phyloP scores from a whole-genome alignment of 2,113 vertebrate genomes.

The Macrotus californicus region DNA sequence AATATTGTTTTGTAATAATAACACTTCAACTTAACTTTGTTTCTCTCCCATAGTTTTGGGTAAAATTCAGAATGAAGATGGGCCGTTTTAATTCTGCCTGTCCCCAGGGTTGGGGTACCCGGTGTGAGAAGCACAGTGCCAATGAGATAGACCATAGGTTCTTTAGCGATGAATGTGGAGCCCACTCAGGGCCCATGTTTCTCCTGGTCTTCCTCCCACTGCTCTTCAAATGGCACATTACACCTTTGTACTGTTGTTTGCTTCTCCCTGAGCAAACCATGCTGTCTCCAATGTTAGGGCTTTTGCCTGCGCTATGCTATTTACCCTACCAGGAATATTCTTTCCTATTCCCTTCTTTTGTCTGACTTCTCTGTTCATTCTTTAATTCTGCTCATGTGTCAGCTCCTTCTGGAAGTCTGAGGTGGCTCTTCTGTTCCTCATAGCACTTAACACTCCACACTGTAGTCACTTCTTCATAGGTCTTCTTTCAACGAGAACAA shows the following conservation, averaged over 20 bases:
- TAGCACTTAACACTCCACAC: not conserved
- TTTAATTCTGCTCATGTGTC: not conserved
- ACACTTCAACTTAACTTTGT: not conserved
- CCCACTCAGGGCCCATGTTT: not conserved
- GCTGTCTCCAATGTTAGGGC: not conserved
- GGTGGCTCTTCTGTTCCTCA: not conserved
- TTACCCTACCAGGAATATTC: not conserved
- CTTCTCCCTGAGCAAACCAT: not conserved
- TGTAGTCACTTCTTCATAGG: not conserved
- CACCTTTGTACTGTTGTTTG: not conserved
- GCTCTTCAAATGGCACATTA: not conserved
- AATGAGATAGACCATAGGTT: not conserved
- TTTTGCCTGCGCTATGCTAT: not conserved
- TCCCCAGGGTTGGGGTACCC: not conserved
- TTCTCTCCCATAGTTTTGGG: not conserved
- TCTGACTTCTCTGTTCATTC: not conserved
- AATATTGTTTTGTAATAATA: not conserved
- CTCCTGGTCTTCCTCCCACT: not conserved
- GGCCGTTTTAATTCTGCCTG: not conserved
- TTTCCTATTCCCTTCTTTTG: not conserved
- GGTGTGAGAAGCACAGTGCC: not conserved
- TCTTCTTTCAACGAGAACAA: not conserved
- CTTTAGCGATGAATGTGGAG: not conserved
- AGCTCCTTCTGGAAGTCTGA: not conserved
- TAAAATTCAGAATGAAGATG: not conserved